These are phyloP conservation scores for rabbit (Oryctolagus cuniculus) DNA, from an alignment of 2,113 vertebrate species.

Conservation along the genomic window mOryCun1.1 NC_091439.1:51985501-51986000, in stretches of 20 bases:
- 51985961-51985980: not conserved
- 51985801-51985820: not conserved
- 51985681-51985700: constrained; percentile 1
- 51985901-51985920: not conserved
- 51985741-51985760: not conserved
- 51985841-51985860: not conserved
- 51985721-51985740: not conserved
- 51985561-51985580: constrained; percentile 67
- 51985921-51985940: not conserved
- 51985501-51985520: constrained; percentile 82
- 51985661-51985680: constrained; percentile 42
- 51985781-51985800: not conserved
- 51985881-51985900: not conserved
- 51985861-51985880: not conserved
- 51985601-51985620: constrained; percentile 58
- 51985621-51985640: not conserved
- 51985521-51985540: constrained; percentile 66
- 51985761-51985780: constrained; percentile 14
- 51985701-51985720: not conserved
- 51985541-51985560: constrained; percentile 41
- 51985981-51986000: not conserved
- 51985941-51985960: not conserved
- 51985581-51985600: constrained; percentile 31
- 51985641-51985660: not conserved
- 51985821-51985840: not conserved